These are phyloP conservation scores for Bergia sp. DNA, from an alignment of 92 coral and sea anemone species.

Conservation along the genomic window DNA sequence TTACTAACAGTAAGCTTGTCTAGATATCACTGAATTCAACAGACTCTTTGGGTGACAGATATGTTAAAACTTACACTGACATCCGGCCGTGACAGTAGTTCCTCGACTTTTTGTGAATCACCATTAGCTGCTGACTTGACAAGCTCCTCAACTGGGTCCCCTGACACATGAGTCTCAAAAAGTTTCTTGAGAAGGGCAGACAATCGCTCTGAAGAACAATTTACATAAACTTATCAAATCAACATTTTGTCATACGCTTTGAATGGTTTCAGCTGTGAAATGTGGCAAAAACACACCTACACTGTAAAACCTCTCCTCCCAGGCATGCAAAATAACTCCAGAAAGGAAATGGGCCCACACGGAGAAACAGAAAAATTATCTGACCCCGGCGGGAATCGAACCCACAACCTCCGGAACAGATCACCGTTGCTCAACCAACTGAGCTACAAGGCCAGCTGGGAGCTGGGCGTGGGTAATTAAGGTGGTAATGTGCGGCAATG, in stretches of 20 bases:
- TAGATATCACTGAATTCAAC: background rate
- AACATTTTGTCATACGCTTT: background rate
- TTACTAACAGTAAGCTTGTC: background rate
- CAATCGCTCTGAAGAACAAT: slow-evolving; percentile 69
- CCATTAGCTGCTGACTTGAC: slow-evolving; percentile 99
- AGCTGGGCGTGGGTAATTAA: too few relatives aligned
- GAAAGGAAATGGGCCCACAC: too few relatives aligned
- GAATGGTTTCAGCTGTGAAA: too few relatives aligned
- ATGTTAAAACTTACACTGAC: slow-evolving; percentile 69
- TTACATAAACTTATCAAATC: background rate
- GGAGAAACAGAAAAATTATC: too few relatives aligned
- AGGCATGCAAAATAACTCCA: too few relatives aligned
- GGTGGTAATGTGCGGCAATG: too few relatives aligned
- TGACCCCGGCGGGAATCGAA: too few relatives aligned
- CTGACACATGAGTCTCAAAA: slow-evolving; percentile 95
- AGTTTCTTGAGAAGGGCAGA: slow-evolving; percentile 94
- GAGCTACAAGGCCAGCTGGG: too few relatives aligned
- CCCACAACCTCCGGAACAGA: too few relatives aligned
- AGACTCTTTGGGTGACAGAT: background rate
- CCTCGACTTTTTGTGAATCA: slow-evolving; percentile 82
- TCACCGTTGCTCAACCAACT: too few relatives aligned
- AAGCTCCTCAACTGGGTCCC: slow-evolving; percentile 96
- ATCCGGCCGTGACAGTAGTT: slow-evolving; percentile 77
- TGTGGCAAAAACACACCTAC: too few relatives aligned
- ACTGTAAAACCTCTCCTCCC: too few relatives aligned